Evolutionary conservation across 2,888 invertebrate species (phyloP).

Genomic region (Terebella lapidaria): DNA sequence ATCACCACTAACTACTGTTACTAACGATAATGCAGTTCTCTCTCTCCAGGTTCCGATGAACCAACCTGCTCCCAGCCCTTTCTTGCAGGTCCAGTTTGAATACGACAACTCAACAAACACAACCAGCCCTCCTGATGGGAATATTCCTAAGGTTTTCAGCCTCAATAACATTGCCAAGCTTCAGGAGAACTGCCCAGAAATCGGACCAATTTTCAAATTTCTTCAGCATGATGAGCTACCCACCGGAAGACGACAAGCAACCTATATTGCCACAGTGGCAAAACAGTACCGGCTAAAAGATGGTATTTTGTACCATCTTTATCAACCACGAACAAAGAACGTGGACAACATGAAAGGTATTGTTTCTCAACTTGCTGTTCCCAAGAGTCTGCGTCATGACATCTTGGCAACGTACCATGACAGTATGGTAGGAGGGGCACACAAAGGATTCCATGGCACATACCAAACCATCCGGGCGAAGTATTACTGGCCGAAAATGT

Average conservation of each 20-base stretch:
- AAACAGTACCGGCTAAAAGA: background rate
- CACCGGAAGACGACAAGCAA: background rate
- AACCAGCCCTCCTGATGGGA: background rate
- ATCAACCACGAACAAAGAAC: background rate
- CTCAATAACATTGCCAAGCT: background rate
- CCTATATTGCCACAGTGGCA: background rate
- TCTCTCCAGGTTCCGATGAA: too few species aligned
- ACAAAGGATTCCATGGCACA: background rate
- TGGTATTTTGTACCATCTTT: background rate
- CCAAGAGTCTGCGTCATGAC: too few species aligned
- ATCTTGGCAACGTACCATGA: too few species aligned
- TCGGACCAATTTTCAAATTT: background rate
- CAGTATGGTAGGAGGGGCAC: background rate
- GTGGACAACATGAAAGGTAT: background rate
- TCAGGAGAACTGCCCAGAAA: background rate
- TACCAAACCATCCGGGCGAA: conserved; percentile 7
- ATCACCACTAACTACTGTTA: too few species aligned
- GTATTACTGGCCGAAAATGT: conserved; percentile 29
- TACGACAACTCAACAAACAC: background rate
- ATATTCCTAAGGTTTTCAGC: background rate
- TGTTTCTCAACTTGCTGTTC: background rate
- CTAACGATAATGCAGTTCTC: too few species aligned
- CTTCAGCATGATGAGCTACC: background rate
- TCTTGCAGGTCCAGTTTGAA: too few species aligned
- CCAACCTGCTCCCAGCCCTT: too few species aligned